These are phyloP conservation scores for Drosophila seguyi DNA, from an alignment of 1,140 invertebrate genomes.

Conservation along the genomic window DNA sequence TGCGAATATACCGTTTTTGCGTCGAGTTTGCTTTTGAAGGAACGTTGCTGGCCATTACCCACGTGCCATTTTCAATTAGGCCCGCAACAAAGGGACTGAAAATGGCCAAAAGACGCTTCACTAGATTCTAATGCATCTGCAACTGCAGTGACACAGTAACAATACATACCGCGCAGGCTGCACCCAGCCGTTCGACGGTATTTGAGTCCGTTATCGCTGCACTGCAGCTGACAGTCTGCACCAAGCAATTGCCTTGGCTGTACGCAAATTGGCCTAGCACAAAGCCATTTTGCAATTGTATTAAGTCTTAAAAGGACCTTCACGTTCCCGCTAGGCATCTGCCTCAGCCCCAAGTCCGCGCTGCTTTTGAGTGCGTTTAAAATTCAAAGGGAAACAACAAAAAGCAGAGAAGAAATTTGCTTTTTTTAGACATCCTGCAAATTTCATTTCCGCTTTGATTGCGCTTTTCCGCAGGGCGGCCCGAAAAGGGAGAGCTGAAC, in stretches of 20 bases:
- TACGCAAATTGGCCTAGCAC: conserved; percentile 72
- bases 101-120: conserved; percentile 20
- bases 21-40: neutral
- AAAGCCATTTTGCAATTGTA: conserved; percentile 74
- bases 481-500: neutral
- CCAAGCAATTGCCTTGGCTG: conserved; percentile 29
- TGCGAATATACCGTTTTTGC: conserved; percentile 2
- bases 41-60: neutral
- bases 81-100: conserved; percentile 6
- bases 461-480: conserved; percentile 71
- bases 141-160: conserved; percentile 8
- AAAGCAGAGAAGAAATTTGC: conserved; percentile 13
- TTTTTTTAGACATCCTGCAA: conserved; percentile 72
- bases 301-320: conserved; percentile 56
- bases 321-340: conserved; percentile 9
- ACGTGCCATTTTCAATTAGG: conserved; percentile 38
- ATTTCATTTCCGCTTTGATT: conserved; percentile 84
- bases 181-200: neutral
- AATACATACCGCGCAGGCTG: conserved; percentile 5
- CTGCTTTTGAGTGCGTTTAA: conserved; percentile 35
- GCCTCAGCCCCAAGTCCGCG: neutral
- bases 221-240: conserved; percentile 60
- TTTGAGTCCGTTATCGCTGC: conserved; percentile 60
- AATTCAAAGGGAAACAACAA: conserved; percentile 47
- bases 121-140: conserved; percentile 63